Conservation (phyloP, 1,140 invertebrate species). For the Wasmannia auropunctata region DNA sequence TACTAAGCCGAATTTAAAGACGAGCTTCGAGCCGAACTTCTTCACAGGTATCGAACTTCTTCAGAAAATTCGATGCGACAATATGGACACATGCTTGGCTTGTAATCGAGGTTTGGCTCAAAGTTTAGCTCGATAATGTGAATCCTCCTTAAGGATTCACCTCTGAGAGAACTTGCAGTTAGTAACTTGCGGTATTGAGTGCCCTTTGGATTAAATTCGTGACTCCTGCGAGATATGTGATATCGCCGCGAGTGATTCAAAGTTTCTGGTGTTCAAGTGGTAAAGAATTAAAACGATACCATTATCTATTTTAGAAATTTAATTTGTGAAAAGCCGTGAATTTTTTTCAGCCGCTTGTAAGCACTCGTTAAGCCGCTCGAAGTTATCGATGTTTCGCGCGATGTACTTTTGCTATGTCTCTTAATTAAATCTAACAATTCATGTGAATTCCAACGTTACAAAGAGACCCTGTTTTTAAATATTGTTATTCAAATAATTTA, state of each 20-base stretch:
- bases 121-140: too few species aligned
- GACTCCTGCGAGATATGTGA: background rate
- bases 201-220: conserved; percentile 27
- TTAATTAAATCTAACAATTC: background rate
- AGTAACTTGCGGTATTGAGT: conserved; percentile 2
- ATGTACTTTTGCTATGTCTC: background rate
- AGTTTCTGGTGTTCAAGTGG: background rate
- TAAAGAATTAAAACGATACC: background rate
- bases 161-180: background rate
- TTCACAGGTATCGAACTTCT: too few species aligned
- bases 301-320: background rate
- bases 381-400: background rate
- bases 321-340: background rate
- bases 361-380: too few species aligned
- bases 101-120: too few species aligned
- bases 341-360: background rate
- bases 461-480: background rate
- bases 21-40: too few species aligned
- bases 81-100: too few species aligned
- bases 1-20: too few species aligned
- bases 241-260: background rate
- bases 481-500: background rate
- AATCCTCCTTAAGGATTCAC: background rate
- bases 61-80: too few species aligned
- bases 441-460: background rate